Evolutionary conservation across 2,113 vertebrate species (phyloP).

Genomic region (Suricata suricatta): DNA sequence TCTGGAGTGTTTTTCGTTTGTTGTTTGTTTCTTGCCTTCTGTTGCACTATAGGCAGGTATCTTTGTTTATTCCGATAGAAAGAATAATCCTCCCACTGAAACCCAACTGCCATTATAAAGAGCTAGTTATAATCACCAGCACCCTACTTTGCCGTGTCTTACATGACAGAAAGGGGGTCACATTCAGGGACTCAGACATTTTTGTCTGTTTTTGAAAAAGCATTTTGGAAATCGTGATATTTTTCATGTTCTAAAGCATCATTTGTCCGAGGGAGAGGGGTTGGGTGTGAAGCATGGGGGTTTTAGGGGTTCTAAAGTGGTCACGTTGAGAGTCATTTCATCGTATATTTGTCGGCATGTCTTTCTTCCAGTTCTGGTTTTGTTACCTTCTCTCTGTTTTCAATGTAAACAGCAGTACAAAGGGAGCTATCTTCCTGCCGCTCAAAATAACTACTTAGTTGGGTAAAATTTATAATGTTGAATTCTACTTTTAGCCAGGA

Average conservation of each 20-base stretch:
- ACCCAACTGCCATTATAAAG: conserved; percentile 80
- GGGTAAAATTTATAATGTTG: conserved; percentile 84
- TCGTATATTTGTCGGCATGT: conserved; percentile 58
- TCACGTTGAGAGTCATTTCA: conserved; percentile 64
- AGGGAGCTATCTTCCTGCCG: conserved; percentile 67
- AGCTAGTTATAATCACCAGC: conserved; percentile 76
- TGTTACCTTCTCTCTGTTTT: conserved; percentile 76
- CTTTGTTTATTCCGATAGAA: conserved; percentile 78
- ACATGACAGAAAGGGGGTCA: conserved; percentile 65
- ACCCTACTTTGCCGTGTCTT: conserved; percentile 61
- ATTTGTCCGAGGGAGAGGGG: conserved; percentile 56
- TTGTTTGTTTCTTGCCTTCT: not conserved
- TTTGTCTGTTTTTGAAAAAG: conserved; percentile 70
- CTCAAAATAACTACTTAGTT: conserved; percentile 84
- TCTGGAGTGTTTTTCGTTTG: not conserved
- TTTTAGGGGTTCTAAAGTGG: conserved; percentile 55
- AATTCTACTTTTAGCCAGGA: conserved; percentile 87
- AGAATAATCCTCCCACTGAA: conserved; percentile 65
- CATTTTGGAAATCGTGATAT: conserved; percentile 66
- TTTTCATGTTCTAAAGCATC: conserved; percentile 61
- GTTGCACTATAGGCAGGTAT: conserved; percentile 78
- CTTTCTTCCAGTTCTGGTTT: conserved; percentile 73
- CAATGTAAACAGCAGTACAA: conserved; percentile 64
- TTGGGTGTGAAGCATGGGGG: not conserved
- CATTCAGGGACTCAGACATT: conserved; percentile 53